Conservation (phyloP, 2,888 invertebrate species). For the Antheraea assamensis region DNA sequence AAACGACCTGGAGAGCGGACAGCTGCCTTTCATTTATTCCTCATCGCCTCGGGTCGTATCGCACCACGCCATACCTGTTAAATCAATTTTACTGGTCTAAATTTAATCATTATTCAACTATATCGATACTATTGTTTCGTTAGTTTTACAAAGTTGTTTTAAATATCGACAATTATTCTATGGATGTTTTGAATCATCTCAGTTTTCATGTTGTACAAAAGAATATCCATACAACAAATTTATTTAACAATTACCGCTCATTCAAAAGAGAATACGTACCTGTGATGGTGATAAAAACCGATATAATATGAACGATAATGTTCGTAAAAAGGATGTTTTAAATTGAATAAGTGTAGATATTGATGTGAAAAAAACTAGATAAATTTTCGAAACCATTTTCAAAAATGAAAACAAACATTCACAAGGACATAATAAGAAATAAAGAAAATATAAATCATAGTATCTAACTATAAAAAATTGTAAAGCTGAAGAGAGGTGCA, state of each 20-base stretch:
- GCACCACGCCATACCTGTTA: slow-evolving; percentile 89
- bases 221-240: slow-evolving; percentile 27
- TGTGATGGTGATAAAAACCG: slow-evolving; percentile 33
- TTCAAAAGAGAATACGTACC: slow-evolving; percentile 38
- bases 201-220: slow-evolving; percentile 20
- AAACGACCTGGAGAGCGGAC: slow-evolving; percentile 93
- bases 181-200: too few species aligned
- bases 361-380: slow-evolving; percentile 54
- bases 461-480: slow-evolving; percentile 24
- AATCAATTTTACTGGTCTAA: background rate
- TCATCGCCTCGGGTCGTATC: slow-evolving; percentile 90
- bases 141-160: too few species aligned
- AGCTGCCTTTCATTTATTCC: slow-evolving; percentile 90
- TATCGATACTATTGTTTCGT: too few species aligned
- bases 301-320: slow-evolving; percentile 34
- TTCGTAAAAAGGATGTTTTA: slow-evolving; percentile 52
- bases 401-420: slow-evolving; percentile 47
- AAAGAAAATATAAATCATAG: slow-evolving; percentile 29
- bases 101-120: too few species aligned
- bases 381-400: slow-evolving; percentile 41
- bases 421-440: slow-evolving; percentile 36
- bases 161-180: too few species aligned
- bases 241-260: slow-evolving; percentile 33
- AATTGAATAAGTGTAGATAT: slow-evolving; percentile 67
- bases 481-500: slow-evolving; percentile 22